Conservation (phyloP, 2,113 vertebrate genomes). For the Thamnophis sirtalis region DNA sequence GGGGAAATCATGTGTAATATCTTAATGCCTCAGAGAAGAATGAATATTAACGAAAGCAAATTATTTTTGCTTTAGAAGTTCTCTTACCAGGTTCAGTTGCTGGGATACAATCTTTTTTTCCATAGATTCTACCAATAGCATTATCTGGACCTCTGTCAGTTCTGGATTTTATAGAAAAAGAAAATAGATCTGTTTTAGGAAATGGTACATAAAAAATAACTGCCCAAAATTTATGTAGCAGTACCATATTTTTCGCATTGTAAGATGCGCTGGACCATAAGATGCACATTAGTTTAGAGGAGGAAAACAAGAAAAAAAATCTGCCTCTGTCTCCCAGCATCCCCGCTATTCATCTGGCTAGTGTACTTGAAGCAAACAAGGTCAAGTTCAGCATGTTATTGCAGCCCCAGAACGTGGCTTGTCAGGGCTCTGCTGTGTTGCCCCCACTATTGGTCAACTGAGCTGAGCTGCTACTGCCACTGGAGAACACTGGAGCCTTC, state of each 20-base stretch:
- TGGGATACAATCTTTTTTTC: constrained; percentile 52
- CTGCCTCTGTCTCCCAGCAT: too few species aligned
- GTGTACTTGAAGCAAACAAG: too few species aligned
- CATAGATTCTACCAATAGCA: constrained; percentile 59
- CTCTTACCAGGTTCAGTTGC: constrained; percentile 66
- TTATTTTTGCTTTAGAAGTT: not conserved
- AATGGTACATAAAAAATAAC: not conserved
- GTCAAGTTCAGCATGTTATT: too few species aligned
- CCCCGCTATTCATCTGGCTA: too few species aligned
- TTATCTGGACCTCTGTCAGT: constrained; percentile 59
- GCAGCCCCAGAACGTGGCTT: too few species aligned
- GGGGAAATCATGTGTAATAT: not conserved
- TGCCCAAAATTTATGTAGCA: not conserved
- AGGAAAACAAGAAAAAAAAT: too few species aligned
- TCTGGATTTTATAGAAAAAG: constrained; percentile 49
- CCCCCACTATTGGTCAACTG: too few species aligned
- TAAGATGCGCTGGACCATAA: too few species aligned
- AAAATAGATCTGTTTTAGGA: not conserved
- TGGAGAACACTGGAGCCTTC: too few species aligned
- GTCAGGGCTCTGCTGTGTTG: too few species aligned
- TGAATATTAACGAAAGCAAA: not conserved
- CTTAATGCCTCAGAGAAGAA: not conserved
- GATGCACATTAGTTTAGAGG: too few species aligned
- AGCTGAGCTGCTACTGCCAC: too few species aligned
- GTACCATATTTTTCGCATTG: not conserved